phyloP scores from a whole-genome alignment of 2,113 vertebrate genomes.

The Isurus oxyrinchus region DNA sequence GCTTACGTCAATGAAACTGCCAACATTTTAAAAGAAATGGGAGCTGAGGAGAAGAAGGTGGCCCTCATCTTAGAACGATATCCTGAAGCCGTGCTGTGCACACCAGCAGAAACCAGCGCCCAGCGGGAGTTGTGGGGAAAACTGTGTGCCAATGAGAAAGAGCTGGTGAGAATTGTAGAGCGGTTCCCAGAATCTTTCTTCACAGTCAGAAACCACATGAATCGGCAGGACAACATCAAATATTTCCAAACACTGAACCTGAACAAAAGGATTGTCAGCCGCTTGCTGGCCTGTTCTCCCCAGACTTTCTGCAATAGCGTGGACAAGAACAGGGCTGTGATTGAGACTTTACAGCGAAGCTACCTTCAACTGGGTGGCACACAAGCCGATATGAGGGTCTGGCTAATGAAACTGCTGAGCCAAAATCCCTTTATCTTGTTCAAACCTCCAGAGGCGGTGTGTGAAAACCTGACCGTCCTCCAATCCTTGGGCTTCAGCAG shows the following conservation, averaged over 20 bases:
- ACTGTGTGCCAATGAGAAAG: constrained; percentile 65
- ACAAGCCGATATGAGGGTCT: constrained; percentile 72
- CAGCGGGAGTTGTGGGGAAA: constrained; percentile 75
- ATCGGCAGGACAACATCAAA: constrained; percentile 68
- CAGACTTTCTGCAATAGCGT: constrained; percentile 71
- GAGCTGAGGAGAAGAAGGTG: constrained; percentile 57
- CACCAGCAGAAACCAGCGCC: constrained; percentile 59
- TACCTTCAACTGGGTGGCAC: constrained; percentile 75
- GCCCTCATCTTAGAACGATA: constrained; percentile 66
- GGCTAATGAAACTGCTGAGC: constrained; percentile 84
- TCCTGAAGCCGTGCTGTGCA: constrained; percentile 76
- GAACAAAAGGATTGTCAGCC: constrained; percentile 75
- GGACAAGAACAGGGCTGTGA: constrained; percentile 65
- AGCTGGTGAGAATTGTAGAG: constrained; percentile 76
- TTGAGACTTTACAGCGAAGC: constrained; percentile 62
- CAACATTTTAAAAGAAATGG: constrained; percentile 65
- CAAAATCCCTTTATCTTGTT: constrained; percentile 85
- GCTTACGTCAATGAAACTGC: constrained; percentile 69
- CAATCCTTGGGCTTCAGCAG: constrained; percentile 64
- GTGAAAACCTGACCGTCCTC: constrained; percentile 71
- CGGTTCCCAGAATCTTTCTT: constrained; percentile 90
- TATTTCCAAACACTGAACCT: constrained; percentile 77
- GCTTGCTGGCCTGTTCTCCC: constrained; percentile 76
- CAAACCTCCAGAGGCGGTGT: constrained; percentile 58
- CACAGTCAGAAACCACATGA: constrained; percentile 59